A percentile compares a stretch with the other conserved stretches of the same genome.
Conservation (phyloP, 2,797 vertebrate genomes). For the Coregonus sp. region DNA sequence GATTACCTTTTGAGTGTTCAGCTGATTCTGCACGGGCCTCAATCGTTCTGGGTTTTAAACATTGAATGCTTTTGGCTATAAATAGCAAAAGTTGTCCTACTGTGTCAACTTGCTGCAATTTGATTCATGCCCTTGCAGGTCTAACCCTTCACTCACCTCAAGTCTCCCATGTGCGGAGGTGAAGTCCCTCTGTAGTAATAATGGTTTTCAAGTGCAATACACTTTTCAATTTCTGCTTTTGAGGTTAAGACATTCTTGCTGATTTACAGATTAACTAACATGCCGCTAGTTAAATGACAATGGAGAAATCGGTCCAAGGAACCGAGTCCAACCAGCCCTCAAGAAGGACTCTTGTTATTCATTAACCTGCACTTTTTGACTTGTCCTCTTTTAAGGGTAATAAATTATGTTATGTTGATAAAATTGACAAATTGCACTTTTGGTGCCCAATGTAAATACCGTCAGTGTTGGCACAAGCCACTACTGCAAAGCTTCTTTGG, state of each 20-base stretch:
- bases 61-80: neutral
- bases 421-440: neutral
- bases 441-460: neutral
- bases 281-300: constrained; percentile 3
- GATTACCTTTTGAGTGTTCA: constrained; percentile 1
- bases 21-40: constrained; percentile 18
- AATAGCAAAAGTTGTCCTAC: neutral
- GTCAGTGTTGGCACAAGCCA: neutral
- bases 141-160: neutral
- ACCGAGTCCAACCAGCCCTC: neutral
- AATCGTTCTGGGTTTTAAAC: neutral
- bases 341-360: neutral
- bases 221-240: neutral
- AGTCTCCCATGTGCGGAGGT: neutral
- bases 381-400: neutral
- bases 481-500: neutral
- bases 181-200: neutral
- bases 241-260: neutral
- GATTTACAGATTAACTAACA: constrained; percentile 26
- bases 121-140: neutral
- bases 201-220: neutral
- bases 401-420: neutral
- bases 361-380: neutral
- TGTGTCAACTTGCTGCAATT: neutral
- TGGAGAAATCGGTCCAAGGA: constrained; percentile 11